Base-by-base conservation (phyloP, 1,140 invertebrate species). In the Glomeris maerens region DNA sequence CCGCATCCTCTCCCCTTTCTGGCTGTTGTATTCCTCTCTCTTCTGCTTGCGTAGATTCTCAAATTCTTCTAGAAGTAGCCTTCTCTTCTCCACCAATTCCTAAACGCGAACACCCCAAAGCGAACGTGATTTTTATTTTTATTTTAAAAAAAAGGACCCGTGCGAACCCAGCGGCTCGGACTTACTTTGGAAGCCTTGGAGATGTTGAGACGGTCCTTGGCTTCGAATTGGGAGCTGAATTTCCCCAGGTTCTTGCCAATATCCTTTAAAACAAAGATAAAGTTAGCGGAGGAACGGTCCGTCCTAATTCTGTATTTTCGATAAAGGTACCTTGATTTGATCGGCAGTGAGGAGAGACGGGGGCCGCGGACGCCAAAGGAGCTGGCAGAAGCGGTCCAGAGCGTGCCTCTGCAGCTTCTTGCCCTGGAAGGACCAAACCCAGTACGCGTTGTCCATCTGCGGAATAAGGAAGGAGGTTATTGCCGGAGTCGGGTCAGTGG, bases 231-330 rank as follows among this genome's bases (percentile, higher is more conserved):
- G 3, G 83, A 78, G 49, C 88, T 90, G 73, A 95, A 97, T 64
- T 93, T 94, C 73, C 98, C 98, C 60, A 99, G 74, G 66, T 94
- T 97, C 74, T 96, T 97, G 68, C 91, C 93, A 52, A 98, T 92
- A 40, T 98, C 89, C 72, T 93, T 84, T 50, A 86, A 54, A 4
- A 47, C 44, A 49, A n/a, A 46, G 17, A 23, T 26, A n/a, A 46
- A 27, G 27, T 14, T 28, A 21, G 17, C 21, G 5, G 26, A 47
- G 40, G 40, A 50, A 50, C 25, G 10, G 20, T 7, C 7, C 20
- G 10, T 10, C 10, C 7, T 7, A 44, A 44, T 44, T 44, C 10
- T n/a, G n/a, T 44, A 44, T 46, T 46, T 13, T 44, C 17, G 4
- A 4, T 51, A 27, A 25, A 21, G 13, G 25, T 54, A 70, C 69